Conservation (phyloP, 2,888 invertebrate species). For the Liopterus haemorrhoidalis region DNA sequence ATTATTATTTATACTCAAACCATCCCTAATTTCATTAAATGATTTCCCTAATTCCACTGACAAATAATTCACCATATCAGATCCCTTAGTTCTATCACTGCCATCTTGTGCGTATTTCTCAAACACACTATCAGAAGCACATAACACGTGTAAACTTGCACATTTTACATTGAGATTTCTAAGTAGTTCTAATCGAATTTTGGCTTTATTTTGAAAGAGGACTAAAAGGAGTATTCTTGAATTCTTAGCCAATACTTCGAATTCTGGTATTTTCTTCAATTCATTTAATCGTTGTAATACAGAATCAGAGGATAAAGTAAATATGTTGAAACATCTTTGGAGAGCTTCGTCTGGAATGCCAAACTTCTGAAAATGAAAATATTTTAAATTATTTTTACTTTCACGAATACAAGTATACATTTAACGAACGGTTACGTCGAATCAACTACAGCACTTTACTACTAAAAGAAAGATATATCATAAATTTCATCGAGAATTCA, state of each 20-base stretch:
- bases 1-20: slow-evolving; percentile 56
- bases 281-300: slow-evolving; percentile 15
- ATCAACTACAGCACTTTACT: no score
- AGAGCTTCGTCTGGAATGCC: slow-evolving; percentile 15
- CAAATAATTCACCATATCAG: slow-evolving; percentile 46
- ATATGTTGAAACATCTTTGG: slow-evolving; percentile 17
- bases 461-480: no score
- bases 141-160: slow-evolving; percentile 47
- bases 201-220: slow-evolving; percentile 47
- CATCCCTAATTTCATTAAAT: slow-evolving; percentile 37
- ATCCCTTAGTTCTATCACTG: slow-evolving; percentile 49
- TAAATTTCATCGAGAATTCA: no score
- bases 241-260: slow-evolving; percentile 55
- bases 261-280: slow-evolving; percentile 54
- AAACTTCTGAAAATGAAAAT: slow-evolving; percentile 13
- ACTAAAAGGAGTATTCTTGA: slow-evolving; percentile 53
- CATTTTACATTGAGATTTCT: slow-evolving; percentile 48
- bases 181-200: slow-evolving; percentile 49
- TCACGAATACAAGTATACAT: no score
- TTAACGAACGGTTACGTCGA: no score
- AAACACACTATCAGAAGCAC: slow-evolving; percentile 40
- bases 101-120: slow-evolving; percentile 49
- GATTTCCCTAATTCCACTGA: slow-evolving; percentile 40
- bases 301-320: slow-evolving; percentile 14
- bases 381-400: no score